phyloP scores from a whole-genome alignment of 2,797 vertebrate species.

The Periophthalmus magnuspinnatus region DNA sequence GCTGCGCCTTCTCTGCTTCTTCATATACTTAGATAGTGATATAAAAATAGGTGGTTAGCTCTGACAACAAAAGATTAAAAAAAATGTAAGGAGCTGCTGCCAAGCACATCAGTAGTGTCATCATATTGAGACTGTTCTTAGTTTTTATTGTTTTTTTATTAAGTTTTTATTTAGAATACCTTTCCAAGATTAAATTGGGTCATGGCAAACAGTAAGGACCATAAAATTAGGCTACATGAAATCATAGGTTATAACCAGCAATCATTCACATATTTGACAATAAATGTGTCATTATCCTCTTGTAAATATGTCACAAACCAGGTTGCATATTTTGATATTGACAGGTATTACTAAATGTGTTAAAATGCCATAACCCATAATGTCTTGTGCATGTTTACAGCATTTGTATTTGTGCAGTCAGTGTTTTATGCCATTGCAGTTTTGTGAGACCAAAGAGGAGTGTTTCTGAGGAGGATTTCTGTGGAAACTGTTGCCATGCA shows the following conservation, averaged over 20 bases:
- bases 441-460: slow-evolving; percentile 64
- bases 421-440: slow-evolving; percentile 56
- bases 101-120: slow-evolving; percentile 14
- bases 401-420: slow-evolving; percentile 60
- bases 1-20: not conserved
- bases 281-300: not conserved
- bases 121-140: not conserved
- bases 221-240: not conserved
- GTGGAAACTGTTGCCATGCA: slow-evolving; percentile 84
- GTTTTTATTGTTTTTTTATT: not conserved
- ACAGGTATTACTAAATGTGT: not conserved
- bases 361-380: slow-evolving; percentile 4
- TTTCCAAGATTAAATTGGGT: not conserved
- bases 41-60: slow-evolving; percentile 37
- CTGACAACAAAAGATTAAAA: slow-evolving; percentile 18
- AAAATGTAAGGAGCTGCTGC: slow-evolving; percentile 26
- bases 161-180: not conserved
- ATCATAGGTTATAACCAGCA: not conserved
- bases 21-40: slow-evolving; percentile 19
- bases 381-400: not conserved
- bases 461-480: slow-evolving; percentile 80
- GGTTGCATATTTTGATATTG: not conserved
- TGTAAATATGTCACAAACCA: not conserved
- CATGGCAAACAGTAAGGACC: not conserved
- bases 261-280: not conserved